Evolutionary conservation across 2,888 invertebrate genomes (phyloP).

Genomic region (Synergus umbraculus): DNA sequence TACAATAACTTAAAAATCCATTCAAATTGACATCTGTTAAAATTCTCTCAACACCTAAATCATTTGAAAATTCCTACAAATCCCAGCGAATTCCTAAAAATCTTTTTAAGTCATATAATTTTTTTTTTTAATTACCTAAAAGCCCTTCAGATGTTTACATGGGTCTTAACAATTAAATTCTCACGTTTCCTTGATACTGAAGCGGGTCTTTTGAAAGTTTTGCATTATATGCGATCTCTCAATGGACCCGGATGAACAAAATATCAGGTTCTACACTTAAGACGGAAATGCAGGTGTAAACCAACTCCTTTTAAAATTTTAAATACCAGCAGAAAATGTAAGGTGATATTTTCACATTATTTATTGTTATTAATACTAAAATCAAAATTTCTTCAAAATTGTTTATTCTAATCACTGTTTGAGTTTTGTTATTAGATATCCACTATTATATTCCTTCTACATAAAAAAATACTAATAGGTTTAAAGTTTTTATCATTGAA

Average conservation of each 20-base stretch:
- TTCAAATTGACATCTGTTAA: too few relatives aligned
- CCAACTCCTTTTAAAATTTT: neutral
- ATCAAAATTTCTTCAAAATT: neutral
- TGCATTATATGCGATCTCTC: constrained; percentile 26
- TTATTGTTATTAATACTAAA: neutral
- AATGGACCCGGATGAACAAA: constrained; percentile 38
- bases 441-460: neutral
- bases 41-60: too few relatives aligned
- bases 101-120: too few relatives aligned
- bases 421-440: neutral
- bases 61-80: too few relatives aligned
- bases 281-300: constrained; percentile 17
- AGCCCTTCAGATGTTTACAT: neutral
- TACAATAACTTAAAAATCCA: too few relatives aligned
- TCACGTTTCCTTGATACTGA: constrained; percentile 25
- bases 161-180: neutral
- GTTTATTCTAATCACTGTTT: neutral
- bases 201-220: constrained; percentile 19
- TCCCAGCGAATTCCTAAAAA: too few relatives aligned
- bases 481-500: neutral
- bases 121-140: neutral
- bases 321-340: neutral
- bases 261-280: constrained; percentile 19
- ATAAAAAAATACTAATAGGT: neutral
- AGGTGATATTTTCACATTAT: neutral